Base-by-base conservation (phyloP, 2,888 invertebrate genomes). In the Micoletzkya japonica region DNA sequence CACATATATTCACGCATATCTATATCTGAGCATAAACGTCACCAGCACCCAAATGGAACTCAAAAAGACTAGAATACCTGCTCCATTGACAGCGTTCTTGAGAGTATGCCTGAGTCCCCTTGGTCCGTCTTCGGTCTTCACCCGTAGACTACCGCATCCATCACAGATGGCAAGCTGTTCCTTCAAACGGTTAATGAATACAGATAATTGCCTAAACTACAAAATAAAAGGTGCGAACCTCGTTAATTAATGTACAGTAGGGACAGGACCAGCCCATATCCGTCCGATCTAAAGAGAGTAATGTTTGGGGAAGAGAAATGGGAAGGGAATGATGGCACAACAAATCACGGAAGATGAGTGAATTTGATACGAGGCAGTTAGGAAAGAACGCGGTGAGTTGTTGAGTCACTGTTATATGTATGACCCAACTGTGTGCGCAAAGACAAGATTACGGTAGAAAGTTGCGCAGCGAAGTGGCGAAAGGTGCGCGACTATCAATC, bases 231-330 rank as follows among this genome's bases (percentile, higher is more conserved):
- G 28, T 58, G 4, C 37, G 4, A 61, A 64, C 64, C 50, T 64
- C 52, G 64, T 64, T 64, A 14, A 64, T 64, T 14, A 64, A 39
- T 20, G 64, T 64, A 28, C 64, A 64, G 26, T 64, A 36, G 24
- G 36, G 14, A 30, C 64, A 64, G 2, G 64, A 64, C 64, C 64
- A 64, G 34, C 34, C 64, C 64, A 64, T 64, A n/a, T n/a, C n/a
- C n/a, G n/a, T n/a, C n/a, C n/a, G n/a, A n/a, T n/a, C n/a, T n/a
- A n/a, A n/a, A n/a, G n/a, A n/a, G n/a, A n/a, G n/a, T n/a, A n/a
- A n/a, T n/a, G n/a, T n/a, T n/a, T n/a, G n/a, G n/a, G n/a, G n/a
- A n/a, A n/a, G n/a, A n/a, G n/a, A n/a, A n/a, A n/a, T n/a, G n/a
- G n/a, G n/a, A n/a, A n/a, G n/a, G n/a, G n/a, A n/a, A n/a, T n/a